A percentile compares a stretch with the other conserved stretches of the same genome.
These are phyloP conservation scores for Arrhamphus sclerolepis DNA, from an alignment of 2,797 vertebrate species.

Conservation along the genomic window DNA sequence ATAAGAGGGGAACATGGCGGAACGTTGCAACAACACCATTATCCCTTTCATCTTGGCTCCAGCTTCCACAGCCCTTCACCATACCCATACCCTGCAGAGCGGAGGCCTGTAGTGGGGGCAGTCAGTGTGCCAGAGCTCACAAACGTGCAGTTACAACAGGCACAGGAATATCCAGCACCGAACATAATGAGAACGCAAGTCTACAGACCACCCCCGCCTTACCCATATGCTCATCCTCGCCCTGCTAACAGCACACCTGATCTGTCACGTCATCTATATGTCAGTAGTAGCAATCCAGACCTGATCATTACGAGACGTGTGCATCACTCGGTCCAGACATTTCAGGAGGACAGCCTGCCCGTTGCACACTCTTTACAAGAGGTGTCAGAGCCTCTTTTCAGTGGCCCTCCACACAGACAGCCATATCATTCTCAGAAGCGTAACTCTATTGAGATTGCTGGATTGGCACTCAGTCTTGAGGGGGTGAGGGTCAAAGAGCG, in stretches of 20 bases:
- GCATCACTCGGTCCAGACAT: constrained; percentile 98
- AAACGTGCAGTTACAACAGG: constrained; percentile 94
- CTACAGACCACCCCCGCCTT: constrained; percentile 93
- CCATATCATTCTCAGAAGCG: constrained; percentile 88
- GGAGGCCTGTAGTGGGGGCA: constrained; percentile 91
- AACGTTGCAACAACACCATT: constrained; percentile 81
- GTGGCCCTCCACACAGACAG: constrained; percentile 80
- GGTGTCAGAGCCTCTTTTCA: constrained; percentile 90
- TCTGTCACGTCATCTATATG: constrained; percentile 91
- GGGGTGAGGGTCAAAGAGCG: constrained; percentile 91
- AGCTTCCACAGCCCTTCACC: constrained; percentile 93
- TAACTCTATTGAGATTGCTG: constrained; percentile 95
- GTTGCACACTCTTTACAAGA: constrained; percentile 98
- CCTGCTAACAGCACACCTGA: constrained; percentile 98
- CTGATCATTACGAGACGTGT: constrained; percentile 94
- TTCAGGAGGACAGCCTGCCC: constrained; percentile 96
- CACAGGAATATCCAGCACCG: constrained; percentile 92
- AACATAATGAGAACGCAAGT: constrained; percentile 97
- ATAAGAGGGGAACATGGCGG: constrained; percentile 88
- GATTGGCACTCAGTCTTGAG: constrained; percentile 87
- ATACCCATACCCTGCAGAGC: constrained; percentile 89
- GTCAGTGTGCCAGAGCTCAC: constrained; percentile 97
- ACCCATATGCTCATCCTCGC: constrained; percentile 87
- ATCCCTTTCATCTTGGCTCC: constrained; percentile 89
- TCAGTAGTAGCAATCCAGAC: constrained; percentile 96